These are phyloP conservation scores for Coranthus polyacanthus DNA, from an alignment of 2,797 vertebrate genomes.

Conservation along the genomic window DNA sequence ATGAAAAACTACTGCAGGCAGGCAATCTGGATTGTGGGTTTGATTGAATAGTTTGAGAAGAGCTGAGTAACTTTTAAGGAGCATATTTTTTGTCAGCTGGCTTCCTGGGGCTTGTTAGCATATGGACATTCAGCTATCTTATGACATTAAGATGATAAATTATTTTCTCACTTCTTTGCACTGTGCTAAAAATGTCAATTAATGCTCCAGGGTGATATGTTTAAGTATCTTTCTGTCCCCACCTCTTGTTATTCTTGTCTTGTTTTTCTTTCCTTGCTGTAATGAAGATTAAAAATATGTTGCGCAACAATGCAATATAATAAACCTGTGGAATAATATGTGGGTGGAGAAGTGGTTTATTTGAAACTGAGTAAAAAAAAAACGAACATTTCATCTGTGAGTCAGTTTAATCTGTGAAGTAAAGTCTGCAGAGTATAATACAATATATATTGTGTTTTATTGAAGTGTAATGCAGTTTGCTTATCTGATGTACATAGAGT, in stretches of 20 bases:
- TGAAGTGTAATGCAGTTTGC: too few relatives aligned
- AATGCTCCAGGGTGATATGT: constrained; percentile 40
- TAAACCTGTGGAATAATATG: neutral
- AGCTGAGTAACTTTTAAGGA: constrained; percentile 30
- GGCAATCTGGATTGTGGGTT: constrained; percentile 17
- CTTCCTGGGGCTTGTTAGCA: constrained; percentile 42
- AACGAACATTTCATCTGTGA: too few relatives aligned
- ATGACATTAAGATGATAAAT: constrained; percentile 65
- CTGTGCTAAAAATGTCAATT: constrained; percentile 58
- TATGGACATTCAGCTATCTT: constrained; percentile 48
- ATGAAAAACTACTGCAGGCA: constrained; percentile 41
- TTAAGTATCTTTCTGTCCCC: neutral
- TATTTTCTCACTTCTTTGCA: constrained; percentile 32
- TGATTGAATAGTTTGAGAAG: constrained; percentile 53
- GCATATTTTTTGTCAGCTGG: constrained; percentile 30
- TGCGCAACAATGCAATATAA: neutral
- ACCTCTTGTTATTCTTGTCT: neutral
- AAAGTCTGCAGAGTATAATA: too few relatives aligned
- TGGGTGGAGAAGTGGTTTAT: neutral
- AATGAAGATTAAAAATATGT: neutral
- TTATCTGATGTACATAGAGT: too few relatives aligned
- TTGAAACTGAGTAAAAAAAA: too few relatives aligned
- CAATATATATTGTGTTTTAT: too few relatives aligned
- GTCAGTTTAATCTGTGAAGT: too few relatives aligned
- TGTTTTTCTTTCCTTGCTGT: neutral